phyloP scores from a whole-genome alignment of 2,797 vertebrate genomes.

The Xiphorhynchus erythropygius region DNA sequence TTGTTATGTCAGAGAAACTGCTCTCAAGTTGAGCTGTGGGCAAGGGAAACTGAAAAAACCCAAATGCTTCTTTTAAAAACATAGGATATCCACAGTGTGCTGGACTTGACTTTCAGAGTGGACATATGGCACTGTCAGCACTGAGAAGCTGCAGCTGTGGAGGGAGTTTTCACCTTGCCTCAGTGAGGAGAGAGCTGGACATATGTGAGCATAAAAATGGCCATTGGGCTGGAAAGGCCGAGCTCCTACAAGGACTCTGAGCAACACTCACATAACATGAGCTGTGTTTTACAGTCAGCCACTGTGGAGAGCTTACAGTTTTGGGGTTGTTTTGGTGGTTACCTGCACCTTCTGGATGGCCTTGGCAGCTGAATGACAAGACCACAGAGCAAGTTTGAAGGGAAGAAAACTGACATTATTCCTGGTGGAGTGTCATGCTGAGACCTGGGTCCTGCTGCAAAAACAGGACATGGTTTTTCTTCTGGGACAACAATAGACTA shows the following conservation, averaged over 20 bases:
- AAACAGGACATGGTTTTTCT: neutral
- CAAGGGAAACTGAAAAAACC: neutral
- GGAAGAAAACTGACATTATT: neutral
- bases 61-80: neutral
- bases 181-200: neutral
- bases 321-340: neutral
- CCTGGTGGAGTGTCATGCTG: neutral
- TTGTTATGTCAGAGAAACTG: neutral
- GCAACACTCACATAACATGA: accelerated
- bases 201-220: neutral
- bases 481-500: neutral
- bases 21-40: neutral
- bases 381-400: neutral
- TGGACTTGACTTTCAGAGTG: neutral
- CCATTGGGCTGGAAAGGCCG: neutral
- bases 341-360: neutral
- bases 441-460: neutral
- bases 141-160: neutral
- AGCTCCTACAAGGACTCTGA: neutral
- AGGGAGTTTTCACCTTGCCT: neutral
- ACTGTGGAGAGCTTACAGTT: accelerated
- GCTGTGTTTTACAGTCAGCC: neutral
- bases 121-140: accelerated
- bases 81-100: accelerated
- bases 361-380: neutral